A percentile compares a stretch with the other conserved stretches of the same genome.
Conservation (phyloP, 2,797 vertebrate genomes). For the Lagothrix lagotricha region DNA sequence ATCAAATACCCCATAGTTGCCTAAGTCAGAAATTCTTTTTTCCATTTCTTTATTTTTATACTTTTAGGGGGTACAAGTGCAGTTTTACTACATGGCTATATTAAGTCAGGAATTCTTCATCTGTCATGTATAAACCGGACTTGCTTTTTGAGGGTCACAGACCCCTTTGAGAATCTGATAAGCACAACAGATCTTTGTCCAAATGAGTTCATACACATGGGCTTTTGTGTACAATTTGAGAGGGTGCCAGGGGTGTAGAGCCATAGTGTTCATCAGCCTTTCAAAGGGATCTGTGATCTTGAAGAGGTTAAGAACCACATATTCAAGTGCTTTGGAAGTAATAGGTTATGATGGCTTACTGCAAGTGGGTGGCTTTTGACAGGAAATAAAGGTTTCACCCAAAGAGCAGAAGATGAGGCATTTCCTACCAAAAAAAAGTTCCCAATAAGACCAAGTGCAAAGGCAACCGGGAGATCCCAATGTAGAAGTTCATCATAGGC, state of each 20-base stretch:
- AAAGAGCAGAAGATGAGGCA: background rate
- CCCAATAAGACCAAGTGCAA: constrained; percentile 31
- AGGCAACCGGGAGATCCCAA: background rate
- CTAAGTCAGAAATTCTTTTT: background rate
- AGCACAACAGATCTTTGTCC: background rate
- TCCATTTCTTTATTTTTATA: background rate
- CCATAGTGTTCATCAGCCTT: background rate
- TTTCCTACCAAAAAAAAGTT: constrained; percentile 31
- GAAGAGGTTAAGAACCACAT: background rate
- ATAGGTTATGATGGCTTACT: background rate
- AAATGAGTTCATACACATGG: background rate
- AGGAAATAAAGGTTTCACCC: background rate
- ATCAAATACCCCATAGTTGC: constrained; percentile 7
- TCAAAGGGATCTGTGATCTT: constrained; percentile 36
- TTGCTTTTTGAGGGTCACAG: background rate
- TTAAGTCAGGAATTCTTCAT: background rate
- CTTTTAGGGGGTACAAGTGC: background rate
- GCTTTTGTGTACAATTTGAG: background rate
- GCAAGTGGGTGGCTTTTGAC: constrained; percentile 23
- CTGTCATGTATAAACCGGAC: background rate
- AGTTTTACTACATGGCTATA: background rate
- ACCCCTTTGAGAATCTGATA: background rate
- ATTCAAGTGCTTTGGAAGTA: constrained; percentile 34
- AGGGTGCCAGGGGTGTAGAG: background rate
- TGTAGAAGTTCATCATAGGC: background rate